These are phyloP conservation scores for Tillus elongatus DNA, from an alignment of 2,888 invertebrate species.

Conservation along the genomic window DNA sequence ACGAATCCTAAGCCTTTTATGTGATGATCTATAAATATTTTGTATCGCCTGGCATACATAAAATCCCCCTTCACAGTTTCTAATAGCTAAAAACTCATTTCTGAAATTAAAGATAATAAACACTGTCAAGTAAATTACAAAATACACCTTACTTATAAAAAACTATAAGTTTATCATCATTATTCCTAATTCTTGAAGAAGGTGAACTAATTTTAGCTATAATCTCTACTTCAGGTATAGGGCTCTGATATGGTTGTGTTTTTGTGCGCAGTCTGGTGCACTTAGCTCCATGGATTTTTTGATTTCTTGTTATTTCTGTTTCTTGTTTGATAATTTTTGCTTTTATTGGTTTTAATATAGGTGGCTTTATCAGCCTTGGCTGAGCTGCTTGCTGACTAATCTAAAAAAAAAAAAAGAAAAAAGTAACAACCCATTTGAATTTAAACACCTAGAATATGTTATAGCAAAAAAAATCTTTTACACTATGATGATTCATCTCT, in stretches of 20 bases:
- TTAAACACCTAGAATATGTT: no score
- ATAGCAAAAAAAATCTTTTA: no score
- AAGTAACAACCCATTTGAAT: no score
- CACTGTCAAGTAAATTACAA: slow-evolving; percentile 6
- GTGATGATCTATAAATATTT: slow-evolving; percentile 79
- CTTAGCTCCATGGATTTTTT: no score
- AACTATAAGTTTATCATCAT: slow-evolving; percentile 73
- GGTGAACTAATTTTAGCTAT: slow-evolving; percentile 62
- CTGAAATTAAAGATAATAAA: slow-evolving; percentile 42
- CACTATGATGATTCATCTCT: no score
- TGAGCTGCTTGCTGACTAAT: no score
- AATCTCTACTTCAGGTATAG: slow-evolving; percentile 67
- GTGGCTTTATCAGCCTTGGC: no score
- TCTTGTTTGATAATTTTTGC: no score
- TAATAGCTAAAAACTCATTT: slow-evolving; percentile 83
- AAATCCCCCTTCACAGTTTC: slow-evolving; percentile 81
- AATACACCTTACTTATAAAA: slow-evolving; percentile 65
- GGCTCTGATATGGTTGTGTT: slow-evolving; percentile 76
- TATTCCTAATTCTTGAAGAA: slow-evolving; percentile 49
- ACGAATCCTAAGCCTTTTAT: slow-evolving; percentile 78
- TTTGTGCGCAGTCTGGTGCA: slow-evolving; percentile 52
- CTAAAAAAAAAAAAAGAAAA: no score
- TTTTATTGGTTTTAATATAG: no score
- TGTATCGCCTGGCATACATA: slow-evolving; percentile 85
- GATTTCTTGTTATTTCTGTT: no score